Evolutionary conservation across 1,140 invertebrate species (phyloP).

Genomic region (Drosophila sp.): DNA sequence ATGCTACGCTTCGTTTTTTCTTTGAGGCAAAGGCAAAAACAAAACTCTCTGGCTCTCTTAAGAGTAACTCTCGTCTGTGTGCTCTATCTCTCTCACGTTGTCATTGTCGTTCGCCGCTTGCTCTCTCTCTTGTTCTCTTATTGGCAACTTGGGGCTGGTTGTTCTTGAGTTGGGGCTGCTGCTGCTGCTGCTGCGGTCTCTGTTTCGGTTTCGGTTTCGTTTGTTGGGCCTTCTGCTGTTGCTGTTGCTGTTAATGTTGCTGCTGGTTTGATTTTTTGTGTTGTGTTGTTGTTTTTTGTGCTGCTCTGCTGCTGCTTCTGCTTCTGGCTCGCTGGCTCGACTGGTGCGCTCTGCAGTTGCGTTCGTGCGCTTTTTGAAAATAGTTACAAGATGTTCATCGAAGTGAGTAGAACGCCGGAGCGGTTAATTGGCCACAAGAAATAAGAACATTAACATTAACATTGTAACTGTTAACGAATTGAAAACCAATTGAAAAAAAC

Average conservation of each 20-base stretch:
- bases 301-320: constrained; percentile 29
- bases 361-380: constrained; percentile 82
- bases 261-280: constrained; percentile 56
- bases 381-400: constrained; percentile 83
- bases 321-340: constrained; percentile 30
- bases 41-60: constrained; percentile 37
- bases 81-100: constrained; percentile 37
- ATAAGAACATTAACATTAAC: constrained; percentile 44
- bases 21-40: constrained; percentile 25
- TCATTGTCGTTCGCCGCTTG: constrained; percentile 36
- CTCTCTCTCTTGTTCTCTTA: constrained; percentile 5
- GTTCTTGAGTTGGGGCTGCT: constrained; percentile 40
- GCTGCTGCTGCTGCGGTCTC: constrained; percentile 46
- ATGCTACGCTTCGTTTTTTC: constrained; percentile 71
- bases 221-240: constrained; percentile 45
- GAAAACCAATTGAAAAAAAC: constrained; percentile 24
- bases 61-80: constrained; percentile 40
- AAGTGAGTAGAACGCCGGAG: constrained; percentile 81
- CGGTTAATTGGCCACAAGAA: constrained; percentile 68
- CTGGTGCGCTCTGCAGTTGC: constrained; percentile 76
- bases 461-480: constrained; percentile 34
- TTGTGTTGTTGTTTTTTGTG: constrained; percentile 20
- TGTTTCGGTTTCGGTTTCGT: constrained; percentile 59
- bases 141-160: constrained; percentile 30
- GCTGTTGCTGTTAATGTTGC: constrained; percentile 39